Percentiles rank a stretch among this genome's conserved stretches.
phyloP scores from a whole-genome alignment of 2,888 invertebrate genomes.

The Xestia rhomboidea region DNA sequence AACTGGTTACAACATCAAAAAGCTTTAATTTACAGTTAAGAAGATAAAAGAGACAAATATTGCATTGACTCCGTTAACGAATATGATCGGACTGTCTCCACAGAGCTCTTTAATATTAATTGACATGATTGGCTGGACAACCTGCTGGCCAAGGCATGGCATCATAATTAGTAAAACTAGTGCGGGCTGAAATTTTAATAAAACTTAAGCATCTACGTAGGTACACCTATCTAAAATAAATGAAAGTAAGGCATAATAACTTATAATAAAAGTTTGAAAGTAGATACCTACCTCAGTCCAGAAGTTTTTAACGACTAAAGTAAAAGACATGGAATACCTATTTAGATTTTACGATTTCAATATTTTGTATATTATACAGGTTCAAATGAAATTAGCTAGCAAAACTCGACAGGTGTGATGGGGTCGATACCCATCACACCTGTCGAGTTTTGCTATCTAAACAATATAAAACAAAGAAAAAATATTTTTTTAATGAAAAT shows the following conservation, averaged over 20 bases:
- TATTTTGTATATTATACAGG: not conserved
- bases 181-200: not conserved
- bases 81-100: not conserved
- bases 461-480: not conserved
- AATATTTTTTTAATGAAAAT: not conserved
- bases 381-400: not conserved
- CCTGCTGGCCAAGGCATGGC: not conserved
- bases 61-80: not conserved
- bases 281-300: not conserved
- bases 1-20: not conserved
- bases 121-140: not conserved
- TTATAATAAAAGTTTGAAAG: not conserved
- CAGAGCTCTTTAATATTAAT: not conserved
- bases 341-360: not conserved
- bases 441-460: not conserved
- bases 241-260: not conserved
- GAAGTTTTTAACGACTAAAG: not conserved
- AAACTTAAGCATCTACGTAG: not conserved
- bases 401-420: not conserved
- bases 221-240: not conserved
- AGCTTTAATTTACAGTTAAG: not conserved
- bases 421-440: too few relatives aligned
- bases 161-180: not conserved
- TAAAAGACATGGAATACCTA: not conserved
- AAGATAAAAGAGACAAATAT: not conserved